Conservation (phyloP, 1,140 invertebrate genomes). For the Leptinotarsa defecta region DNA sequence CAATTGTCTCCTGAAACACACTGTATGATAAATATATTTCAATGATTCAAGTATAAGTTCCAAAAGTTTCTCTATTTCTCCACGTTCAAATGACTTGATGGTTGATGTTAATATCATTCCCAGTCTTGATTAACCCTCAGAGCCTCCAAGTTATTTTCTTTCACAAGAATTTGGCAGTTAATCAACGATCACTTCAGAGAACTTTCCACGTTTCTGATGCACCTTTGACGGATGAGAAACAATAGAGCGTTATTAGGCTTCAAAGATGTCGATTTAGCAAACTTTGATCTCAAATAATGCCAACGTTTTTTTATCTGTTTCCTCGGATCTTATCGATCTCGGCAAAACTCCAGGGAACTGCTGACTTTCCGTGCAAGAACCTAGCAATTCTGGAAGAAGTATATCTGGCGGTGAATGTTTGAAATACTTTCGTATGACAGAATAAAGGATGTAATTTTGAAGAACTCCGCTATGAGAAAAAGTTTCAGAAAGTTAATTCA, state of each 20-base stretch:
- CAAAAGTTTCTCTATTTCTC: too few species aligned
- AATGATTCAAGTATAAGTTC: too few species aligned
- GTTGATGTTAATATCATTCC: too few species aligned
- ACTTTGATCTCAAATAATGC: conserved; percentile 20
- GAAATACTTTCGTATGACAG: not conserved
- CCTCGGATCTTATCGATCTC: conserved; percentile 14
- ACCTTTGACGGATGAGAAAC: conserved; percentile 11
- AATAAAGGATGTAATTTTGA: conserved; percentile 1
- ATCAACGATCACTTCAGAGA: not conserved
- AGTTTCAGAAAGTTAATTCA: conserved; percentile 2
- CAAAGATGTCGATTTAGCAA: conserved; percentile 12
- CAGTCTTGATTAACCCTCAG: too few species aligned
- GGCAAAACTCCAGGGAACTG: not conserved
- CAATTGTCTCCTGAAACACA: too few species aligned
- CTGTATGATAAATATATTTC: too few species aligned
- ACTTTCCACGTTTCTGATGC: conserved; percentile 1
- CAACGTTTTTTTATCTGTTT: conserved; percentile 3
- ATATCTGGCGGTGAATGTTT: not conserved
- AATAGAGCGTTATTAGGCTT: conserved; percentile 19
- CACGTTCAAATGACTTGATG: too few species aligned
- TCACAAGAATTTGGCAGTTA: not conserved
- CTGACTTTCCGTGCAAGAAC: not conserved
- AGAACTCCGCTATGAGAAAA: not conserved
- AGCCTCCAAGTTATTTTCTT: too few species aligned
- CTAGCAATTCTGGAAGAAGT: not conserved